Evolutionary conservation across 2,797 vertebrate species (phyloP), one percentile per base, ranked within the genome.

Genomic region (Gambusia yucatana): DNA sequence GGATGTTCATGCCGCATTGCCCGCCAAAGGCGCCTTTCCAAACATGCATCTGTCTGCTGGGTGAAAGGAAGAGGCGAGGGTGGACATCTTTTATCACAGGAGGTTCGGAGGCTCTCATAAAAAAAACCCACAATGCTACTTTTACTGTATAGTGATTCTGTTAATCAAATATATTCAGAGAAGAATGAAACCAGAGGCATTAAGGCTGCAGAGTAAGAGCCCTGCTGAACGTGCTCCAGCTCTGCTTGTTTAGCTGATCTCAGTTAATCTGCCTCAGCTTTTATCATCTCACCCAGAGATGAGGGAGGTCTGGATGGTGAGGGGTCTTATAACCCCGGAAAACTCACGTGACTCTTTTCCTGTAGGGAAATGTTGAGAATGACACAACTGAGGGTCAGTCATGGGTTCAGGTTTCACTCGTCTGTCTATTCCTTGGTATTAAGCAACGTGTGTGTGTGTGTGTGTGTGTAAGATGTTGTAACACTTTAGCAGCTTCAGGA

Each of bases 1-100:
- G 86, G 90, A 93, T 92, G 88, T 94, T 95, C 92, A 94, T 94
- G 94, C 93, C 84, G 90, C 75, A 87, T 81, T 93, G 87, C 78
- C 83, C 82, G 83, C 84, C 87, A 89, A 89, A 92, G 86, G 90
- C 83, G 0, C 85, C 79, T 73, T 82, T 89, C 86, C 85, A 81
- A 87, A 84, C 79, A 82, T 88, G n/a, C 7, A 74, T 84, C 79
- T 85, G 85, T 81, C 77, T 84, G 87, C 80, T 20, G 61, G 52
- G 69, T 63, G 61, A 25, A 28, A 16, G 76, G 75, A 28, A 5
- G 17, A 39, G 46, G 44, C 4, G 25, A n/a, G 17, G 41, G 30
- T 20, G 2, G 4, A 47, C 30, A 76, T 17, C 33, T 3, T 69
- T 70, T 33, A 39, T 5, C 10, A 33, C 28, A 13, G 17, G 36